These are phyloP conservation scores for Pseudomyrmex dendroicus DNA, from an alignment of 1,140 invertebrate species.

Conservation along the genomic window DNA sequence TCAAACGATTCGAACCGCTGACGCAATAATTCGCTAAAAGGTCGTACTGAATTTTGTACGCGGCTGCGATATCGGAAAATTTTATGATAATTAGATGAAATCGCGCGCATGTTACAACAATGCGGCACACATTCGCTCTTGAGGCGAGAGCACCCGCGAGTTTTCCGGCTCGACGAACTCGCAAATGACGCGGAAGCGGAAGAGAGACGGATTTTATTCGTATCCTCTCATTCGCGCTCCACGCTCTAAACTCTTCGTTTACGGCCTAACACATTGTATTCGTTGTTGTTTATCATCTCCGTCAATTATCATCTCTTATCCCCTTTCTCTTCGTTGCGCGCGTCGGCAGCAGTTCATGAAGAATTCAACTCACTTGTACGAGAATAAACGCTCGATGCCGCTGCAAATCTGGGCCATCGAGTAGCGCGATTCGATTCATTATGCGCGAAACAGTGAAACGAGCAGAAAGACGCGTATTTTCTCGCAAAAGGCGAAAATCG, in stretches of 20 bases:
- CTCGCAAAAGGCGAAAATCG: too few species aligned
- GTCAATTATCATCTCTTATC: constrained; percentile 39
- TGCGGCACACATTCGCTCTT: not conserved
- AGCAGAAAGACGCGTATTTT: not conserved
- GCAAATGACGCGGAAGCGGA: constrained; percentile 44
- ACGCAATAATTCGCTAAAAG: too few species aligned
- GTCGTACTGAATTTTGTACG: too few species aligned
- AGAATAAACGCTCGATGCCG: constrained; percentile 45
- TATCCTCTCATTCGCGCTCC: constrained; percentile 17
- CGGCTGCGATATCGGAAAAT: too few species aligned
- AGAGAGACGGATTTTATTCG: constrained; percentile 28
- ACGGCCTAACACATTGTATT: constrained; percentile 3
- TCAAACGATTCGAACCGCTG: too few species aligned
- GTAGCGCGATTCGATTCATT: constrained; percentile 46
- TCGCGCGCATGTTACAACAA: not conserved
- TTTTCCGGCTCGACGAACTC: not conserved
- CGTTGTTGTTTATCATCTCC: constrained; percentile 27
- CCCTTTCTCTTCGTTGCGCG: not conserved
- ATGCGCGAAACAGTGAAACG: not conserved
- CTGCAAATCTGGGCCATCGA: constrained; percentile 59
- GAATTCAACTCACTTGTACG: constrained; percentile 44
- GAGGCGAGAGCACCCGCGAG: not conserved
- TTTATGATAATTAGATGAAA: too few species aligned
- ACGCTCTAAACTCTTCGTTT: too few species aligned
- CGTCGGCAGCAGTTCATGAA: not conserved